phyloP scores from a whole-genome alignment of 2,113 vertebrate species.

The Pleuronectes platessa region DNA sequence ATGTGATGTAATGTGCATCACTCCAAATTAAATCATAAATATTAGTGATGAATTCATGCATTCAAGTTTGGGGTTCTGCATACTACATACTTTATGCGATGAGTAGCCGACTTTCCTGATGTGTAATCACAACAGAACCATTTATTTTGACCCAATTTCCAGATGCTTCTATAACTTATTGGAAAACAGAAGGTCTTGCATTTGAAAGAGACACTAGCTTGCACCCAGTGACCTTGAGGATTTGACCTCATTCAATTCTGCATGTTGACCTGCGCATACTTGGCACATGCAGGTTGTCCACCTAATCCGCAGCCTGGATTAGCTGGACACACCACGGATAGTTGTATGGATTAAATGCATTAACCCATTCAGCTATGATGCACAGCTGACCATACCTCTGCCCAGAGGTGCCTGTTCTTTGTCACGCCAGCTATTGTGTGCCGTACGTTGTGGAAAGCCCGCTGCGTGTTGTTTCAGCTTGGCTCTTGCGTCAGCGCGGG shows the following conservation, averaged over 20 bases:
- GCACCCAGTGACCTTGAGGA: conserved; percentile 46
- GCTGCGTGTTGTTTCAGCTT: conserved; percentile 77
- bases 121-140: no score
- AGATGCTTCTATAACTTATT: conserved; percentile 15
- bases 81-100: conserved; percentile 18
- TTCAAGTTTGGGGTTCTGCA: conserved; percentile 6
- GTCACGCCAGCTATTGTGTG: conserved; percentile 77
- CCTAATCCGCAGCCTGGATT: conserved; percentile 62
- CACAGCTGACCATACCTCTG: conserved; percentile 53
- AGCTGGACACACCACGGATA: conserved; percentile 67
- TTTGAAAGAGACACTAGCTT: conserved; percentile 3
- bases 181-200: conserved; percentile 4
- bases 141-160: background rate
- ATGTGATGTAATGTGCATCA: conserved; percentile 34
- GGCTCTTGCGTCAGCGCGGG: conserved; percentile 65
- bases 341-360: conserved; percentile 68
- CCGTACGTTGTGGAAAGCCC: conserved; percentile 46
- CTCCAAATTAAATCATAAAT: conserved; percentile 44
- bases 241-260: conserved; percentile 46
- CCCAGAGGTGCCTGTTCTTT: conserved; percentile 56
- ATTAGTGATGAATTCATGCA: conserved; percentile 26
- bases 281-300: conserved; percentile 17
- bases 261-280: conserved; percentile 56
- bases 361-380: conserved; percentile 58
- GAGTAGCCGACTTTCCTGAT: no score